These are phyloP conservation scores for Phyllotreta striolata DNA, from an alignment of 2,888 invertebrate genomes.

Conservation along the genomic window DNA sequence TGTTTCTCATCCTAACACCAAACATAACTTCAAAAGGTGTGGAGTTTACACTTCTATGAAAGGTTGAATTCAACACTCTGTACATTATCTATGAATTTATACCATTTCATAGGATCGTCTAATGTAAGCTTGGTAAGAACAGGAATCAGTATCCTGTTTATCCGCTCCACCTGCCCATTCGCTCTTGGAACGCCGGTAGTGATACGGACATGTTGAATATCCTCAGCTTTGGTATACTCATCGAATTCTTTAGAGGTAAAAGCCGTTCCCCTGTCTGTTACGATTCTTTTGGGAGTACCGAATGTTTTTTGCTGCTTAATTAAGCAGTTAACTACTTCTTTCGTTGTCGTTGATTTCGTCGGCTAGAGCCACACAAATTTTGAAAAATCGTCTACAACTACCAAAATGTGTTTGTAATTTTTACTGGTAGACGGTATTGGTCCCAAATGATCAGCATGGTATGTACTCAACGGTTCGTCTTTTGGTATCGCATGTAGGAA, in stretches of 20 bases:
- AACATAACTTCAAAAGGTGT: conserved; percentile 44
- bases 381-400: conserved; percentile 50
- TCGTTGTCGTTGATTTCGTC: conserved; percentile 44
- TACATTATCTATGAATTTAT: conserved; percentile 45
- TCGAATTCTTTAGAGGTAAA: conserved; percentile 54
- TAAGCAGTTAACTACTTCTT: conserved; percentile 43
- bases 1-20: conserved; percentile 38
- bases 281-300: conserved; percentile 44
- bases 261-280: conserved; percentile 53
- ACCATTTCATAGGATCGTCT: conserved; percentile 51
- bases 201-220: conserved; percentile 49
- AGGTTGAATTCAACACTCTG: conserved; percentile 48
- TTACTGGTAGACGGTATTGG: conserved; percentile 50
- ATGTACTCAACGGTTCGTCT: conserved; percentile 49
- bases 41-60: conserved; percentile 46
- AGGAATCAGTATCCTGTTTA: conserved; percentile 50
- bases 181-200: conserved; percentile 52
- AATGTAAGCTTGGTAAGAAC: conserved; percentile 53
- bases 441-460: conserved; percentile 52
- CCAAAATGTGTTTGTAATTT: conserved; percentile 49
- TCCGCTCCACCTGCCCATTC: conserved; percentile 56
- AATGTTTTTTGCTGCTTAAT: conserved; percentile 39
- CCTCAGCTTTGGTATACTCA: conserved; percentile 52
- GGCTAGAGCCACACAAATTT: conserved; percentile 53
- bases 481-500: conserved; percentile 49